Percentiles rank a stretch among this genome's conserved stretches.
Evolutionary conservation across 2,888 invertebrate genomes (phyloP).

Genomic region (Apodemia mormo): DNA sequence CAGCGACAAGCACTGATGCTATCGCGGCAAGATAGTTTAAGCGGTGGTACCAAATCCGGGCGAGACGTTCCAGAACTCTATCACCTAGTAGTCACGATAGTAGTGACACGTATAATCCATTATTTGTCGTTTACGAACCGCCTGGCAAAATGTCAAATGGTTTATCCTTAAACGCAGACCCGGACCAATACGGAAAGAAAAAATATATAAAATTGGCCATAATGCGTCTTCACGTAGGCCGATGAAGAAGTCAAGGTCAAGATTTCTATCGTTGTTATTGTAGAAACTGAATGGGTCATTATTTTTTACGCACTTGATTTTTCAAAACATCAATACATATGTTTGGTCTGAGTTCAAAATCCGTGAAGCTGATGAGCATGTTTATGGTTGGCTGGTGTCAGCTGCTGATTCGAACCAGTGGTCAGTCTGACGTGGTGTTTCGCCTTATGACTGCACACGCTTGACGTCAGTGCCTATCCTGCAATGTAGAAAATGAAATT

Average conservation of each 20-base stretch:
- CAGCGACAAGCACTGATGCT: too few relatives aligned
- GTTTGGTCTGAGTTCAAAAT: constrained; percentile 19
- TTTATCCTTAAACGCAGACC: too few relatives aligned
- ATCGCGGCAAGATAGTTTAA: too few relatives aligned
- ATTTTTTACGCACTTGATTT: constrained; percentile 11
- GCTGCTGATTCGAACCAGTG: constrained; percentile 17
- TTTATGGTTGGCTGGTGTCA: constrained; percentile 12
- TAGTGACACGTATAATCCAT: too few relatives aligned
- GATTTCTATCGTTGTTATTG: not conserved
- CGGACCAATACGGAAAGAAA: too few relatives aligned
- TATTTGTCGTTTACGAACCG: too few relatives aligned
- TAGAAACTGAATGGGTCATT: constrained; percentile 8
- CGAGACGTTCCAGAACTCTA: too few relatives aligned
- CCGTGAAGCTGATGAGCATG: constrained; percentile 6
- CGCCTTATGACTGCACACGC: constrained; percentile 12
- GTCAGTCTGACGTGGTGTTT: constrained; percentile 17
- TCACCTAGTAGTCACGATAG: too few relatives aligned
- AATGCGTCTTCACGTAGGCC: too few relatives aligned
- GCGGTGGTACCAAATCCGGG: too few relatives aligned
- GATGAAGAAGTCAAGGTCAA: not conserved
- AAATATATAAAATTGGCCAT: too few relatives aligned
- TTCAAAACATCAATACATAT: constrained; percentile 17
- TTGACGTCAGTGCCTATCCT: constrained; percentile 10
- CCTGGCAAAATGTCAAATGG: too few relatives aligned
- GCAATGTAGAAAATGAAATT: constrained; percentile 8